Conservation (phyloP, 2,888 invertebrate species). For the Archaeoteleia sp. region DNA sequence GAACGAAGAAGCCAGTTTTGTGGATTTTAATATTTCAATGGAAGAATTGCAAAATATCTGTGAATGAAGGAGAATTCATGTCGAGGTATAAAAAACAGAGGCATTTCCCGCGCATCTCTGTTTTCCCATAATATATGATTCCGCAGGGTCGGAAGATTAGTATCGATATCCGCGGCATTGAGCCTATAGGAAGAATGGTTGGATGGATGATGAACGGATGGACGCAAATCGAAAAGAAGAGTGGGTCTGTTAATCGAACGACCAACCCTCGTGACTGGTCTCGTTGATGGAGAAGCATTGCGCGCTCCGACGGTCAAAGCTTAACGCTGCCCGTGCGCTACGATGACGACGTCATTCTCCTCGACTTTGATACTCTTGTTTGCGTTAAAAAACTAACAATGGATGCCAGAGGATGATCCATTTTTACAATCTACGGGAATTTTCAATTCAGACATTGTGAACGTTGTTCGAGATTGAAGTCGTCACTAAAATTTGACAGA, state of each 20-base stretch:
- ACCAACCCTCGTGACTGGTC: conserved; percentile 43
- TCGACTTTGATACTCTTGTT: conserved; percentile 39
- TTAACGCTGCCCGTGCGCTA: conserved; percentile 43
- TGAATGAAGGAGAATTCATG: conserved; percentile 5
- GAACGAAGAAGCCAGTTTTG: no score
- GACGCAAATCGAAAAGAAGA: conserved; percentile 47
- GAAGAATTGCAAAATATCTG: conserved; percentile 21
- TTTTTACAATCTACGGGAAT: no score
- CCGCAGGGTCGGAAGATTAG: conserved; percentile 37
- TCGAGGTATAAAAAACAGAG: conserved; percentile 3
- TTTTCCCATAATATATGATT: conserved; percentile 36
- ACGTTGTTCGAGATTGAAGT: no score
- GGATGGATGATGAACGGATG: conserved; percentile 46
- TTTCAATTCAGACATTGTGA: no score
- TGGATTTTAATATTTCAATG: no score
- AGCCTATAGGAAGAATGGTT: conserved; percentile 42
- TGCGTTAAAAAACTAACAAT: conserved; percentile 31
- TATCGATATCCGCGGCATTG: conserved; percentile 39
- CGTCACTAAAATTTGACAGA: no score
- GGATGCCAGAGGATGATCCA: conserved; percentile 8
- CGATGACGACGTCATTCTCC: conserved; percentile 43
- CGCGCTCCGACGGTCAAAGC: conserved; percentile 50
- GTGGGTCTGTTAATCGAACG: conserved; percentile 47
- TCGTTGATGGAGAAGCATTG: conserved; percentile 48
- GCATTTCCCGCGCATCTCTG: conserved; percentile 26